Conservation (phyloP, 2,888 invertebrate genomes). For the Microplitis manilae region DNA sequence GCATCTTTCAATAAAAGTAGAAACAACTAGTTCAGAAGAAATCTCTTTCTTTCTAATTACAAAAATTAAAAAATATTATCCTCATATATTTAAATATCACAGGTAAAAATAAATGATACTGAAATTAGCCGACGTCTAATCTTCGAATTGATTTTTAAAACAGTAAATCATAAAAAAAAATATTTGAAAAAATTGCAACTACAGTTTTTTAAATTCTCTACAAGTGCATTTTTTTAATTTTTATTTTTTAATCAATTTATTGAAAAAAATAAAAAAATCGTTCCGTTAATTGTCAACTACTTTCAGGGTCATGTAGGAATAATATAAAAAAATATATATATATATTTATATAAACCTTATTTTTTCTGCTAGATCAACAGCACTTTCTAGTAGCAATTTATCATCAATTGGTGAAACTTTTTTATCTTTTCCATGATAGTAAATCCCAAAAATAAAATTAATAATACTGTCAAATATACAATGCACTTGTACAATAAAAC, state of each 20-base stretch:
- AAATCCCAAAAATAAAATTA: conserved; percentile 71
- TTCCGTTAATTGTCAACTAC: too few relatives aligned
- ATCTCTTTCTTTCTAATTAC: conserved; percentile 73
- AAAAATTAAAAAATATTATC: conserved; percentile 18
- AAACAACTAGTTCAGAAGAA: conserved; percentile 80
- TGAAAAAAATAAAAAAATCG: too few relatives aligned
- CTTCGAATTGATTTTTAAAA: too few relatives aligned
- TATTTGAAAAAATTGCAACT: too few relatives aligned
- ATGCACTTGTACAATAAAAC: conserved; percentile 60
- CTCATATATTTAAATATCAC: neutral
- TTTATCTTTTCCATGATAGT: conserved; percentile 67
- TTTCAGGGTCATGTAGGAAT: too few relatives aligned
- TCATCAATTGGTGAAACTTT: conserved; percentile 70
- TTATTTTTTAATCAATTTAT: too few relatives aligned
- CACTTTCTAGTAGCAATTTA: conserved; percentile 76
- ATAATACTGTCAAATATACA: conserved; percentile 70
- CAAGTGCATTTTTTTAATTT: too few relatives aligned
- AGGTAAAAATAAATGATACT: too few relatives aligned
- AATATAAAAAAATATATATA: neutral
- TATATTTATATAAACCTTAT: conserved; percentile 73
- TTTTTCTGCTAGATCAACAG: conserved; percentile 78
- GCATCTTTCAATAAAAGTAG: conserved; percentile 84
- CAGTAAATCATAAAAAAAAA: too few relatives aligned
- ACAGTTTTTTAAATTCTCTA: too few relatives aligned
- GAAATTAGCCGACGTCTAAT: too few relatives aligned